These are phyloP conservation scores for Achroia grisella DNA, from an alignment of 1,140 invertebrate species.

Conservation along the genomic window DNA sequence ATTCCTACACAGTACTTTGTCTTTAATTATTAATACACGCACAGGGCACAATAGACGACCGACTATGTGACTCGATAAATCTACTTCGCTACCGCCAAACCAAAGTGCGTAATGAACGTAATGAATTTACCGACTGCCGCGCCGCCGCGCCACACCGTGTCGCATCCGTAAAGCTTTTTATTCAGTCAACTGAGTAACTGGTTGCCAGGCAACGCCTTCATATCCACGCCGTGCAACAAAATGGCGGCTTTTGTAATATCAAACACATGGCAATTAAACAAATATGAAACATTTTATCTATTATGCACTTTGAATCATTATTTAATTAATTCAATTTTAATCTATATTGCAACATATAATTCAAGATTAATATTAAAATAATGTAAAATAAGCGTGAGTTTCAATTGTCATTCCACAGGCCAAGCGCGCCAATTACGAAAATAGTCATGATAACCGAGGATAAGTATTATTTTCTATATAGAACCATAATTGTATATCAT, in stretches of 20 bases:
- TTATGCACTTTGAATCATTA: too few species aligned
- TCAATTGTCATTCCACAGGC: too few species aligned
- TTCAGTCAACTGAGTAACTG: conserved; percentile 29
- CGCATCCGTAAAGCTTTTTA: conserved; percentile 9
- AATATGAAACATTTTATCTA: too few species aligned
- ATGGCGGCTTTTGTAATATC: conserved; percentile 28
- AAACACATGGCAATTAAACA: too few species aligned
- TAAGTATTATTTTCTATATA: too few species aligned
- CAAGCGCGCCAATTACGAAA: too few species aligned
- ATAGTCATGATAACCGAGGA: too few species aligned
- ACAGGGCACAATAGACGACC: conserved; percentile 16
- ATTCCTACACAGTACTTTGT: conserved; percentile 24
- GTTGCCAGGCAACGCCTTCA: conserved; percentile 45
- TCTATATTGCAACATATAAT: too few species aligned
- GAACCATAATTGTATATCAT: too few species aligned
- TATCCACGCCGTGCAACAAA: conserved; percentile 33
- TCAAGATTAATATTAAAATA: too few species aligned
- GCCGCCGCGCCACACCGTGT: conserved; percentile 14
- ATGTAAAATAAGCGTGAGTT: too few species aligned
- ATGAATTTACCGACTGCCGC: conserved; percentile 21
- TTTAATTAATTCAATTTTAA: too few species aligned
- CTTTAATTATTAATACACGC: conserved; percentile 25
- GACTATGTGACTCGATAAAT: background rate
- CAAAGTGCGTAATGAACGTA: conserved; percentile 11
- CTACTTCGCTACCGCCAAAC: background rate